These are phyloP conservation scores for Cyanoliseus patagonus DNA, from an alignment of 2,113 vertebrate species.

Conservation along the genomic window DNA sequence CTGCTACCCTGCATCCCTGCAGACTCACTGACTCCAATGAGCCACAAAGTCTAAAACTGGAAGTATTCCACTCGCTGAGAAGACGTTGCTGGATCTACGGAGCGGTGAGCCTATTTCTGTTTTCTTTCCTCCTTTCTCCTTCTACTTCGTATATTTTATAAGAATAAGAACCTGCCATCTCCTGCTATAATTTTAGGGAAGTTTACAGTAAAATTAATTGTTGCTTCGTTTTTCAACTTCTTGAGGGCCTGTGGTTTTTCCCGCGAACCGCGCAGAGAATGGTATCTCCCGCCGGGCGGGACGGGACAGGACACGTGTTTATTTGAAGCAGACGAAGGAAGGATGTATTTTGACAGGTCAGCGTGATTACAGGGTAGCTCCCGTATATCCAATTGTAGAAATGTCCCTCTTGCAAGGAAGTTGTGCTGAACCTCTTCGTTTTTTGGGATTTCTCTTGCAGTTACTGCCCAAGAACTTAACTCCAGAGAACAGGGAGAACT, in stretches of 20 bases:
- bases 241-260: neutral
- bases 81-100: neutral
- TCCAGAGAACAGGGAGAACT: neutral
- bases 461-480: neutral
- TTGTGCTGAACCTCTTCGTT: neutral
- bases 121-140: neutral
- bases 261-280: neutral
- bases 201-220: neutral
- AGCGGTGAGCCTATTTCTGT: neutral
- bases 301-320: neutral
- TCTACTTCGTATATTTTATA: neutral
- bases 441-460: neutral
- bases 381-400: neutral
- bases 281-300: neutral
- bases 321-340: neutral
- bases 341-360: fast-evolving
- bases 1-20: neutral
- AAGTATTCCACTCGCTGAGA: neutral
- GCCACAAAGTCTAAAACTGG: neutral
- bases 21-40: neutral
- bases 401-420: neutral
- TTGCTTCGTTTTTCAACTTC: neutral
- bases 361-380: fast-evolving
- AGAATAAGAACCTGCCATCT: neutral
- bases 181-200: neutral